Evolutionary conservation across 2,888 invertebrate species (phyloP).

Genomic region (Tortricodes alternella): DNA sequence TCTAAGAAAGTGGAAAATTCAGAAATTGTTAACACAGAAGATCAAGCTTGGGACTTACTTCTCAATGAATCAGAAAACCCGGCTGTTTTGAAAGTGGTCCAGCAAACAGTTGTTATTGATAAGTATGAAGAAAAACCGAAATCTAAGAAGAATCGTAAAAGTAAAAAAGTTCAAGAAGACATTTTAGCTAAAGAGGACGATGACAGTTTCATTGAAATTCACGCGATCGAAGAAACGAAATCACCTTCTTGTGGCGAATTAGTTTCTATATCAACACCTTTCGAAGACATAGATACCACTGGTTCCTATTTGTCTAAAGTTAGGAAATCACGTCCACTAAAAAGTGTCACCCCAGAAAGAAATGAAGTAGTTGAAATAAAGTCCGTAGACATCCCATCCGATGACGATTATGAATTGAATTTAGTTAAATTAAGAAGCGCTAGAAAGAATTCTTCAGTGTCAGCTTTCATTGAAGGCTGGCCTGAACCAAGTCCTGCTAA

Average conservation of each 20-base stretch:
- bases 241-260: slow-evolving; percentile 61
- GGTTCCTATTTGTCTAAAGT: slow-evolving; percentile 52
- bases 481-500: slow-evolving; percentile 39
- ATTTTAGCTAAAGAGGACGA: slow-evolving; percentile 60
- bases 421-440: slow-evolving; percentile 7
- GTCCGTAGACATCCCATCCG: slow-evolving; percentile 37
- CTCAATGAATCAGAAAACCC: slow-evolving; percentile 59
- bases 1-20: slow-evolving; percentile 36
- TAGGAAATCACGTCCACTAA: slow-evolving; percentile 60
- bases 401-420: slow-evolving; percentile 19
- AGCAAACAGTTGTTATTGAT: slow-evolving; percentile 40
- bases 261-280: slow-evolving; percentile 70
- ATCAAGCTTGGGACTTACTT: slow-evolving; percentile 75
- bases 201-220: slow-evolving; percentile 76
- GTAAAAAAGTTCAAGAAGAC: slow-evolving; percentile 61
- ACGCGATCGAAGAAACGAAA: slow-evolving; percentile 70
- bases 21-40: slow-evolving; percentile 61
- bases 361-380: slow-evolving; percentile 43
- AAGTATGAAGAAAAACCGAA: slow-evolving; percentile 62
- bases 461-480: slow-evolving; percentile 36
- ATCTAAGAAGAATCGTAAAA: slow-evolving; percentile 61
- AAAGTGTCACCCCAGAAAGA: slow-evolving; percentile 57
- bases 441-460: slow-evolving; percentile 23
- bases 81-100: slow-evolving; percentile 38
- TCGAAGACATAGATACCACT: slow-evolving; percentile 57